A percentile compares a stretch with the other conserved stretches of the same genome.
phyloP scores from a whole-genome alignment of 2,888 invertebrate genomes.

The Cactoblastis cactorum region DNA sequence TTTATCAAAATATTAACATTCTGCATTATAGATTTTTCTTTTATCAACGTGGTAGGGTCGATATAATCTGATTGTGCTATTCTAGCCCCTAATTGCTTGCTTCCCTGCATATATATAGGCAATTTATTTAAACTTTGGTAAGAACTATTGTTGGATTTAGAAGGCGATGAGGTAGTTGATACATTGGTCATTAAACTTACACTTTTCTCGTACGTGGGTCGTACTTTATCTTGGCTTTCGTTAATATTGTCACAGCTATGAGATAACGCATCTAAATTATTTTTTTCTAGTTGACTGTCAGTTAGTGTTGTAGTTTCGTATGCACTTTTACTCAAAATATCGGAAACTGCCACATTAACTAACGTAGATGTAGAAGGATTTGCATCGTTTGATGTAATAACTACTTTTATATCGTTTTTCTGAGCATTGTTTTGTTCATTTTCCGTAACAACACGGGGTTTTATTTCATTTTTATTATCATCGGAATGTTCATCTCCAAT shows the following conservation, averaged over 20 bases:
- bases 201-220: conserved; percentile 57
- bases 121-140: conserved; percentile 68
- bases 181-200: conserved; percentile 55
- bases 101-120: conserved; percentile 86
- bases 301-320: conserved; percentile 56
- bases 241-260: conserved; percentile 64
- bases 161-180: conserved; percentile 48
- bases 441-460: conserved; percentile 32
- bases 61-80: conserved; percentile 93
- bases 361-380: conserved; percentile 54
- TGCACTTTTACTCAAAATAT: conserved; percentile 61
- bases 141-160: conserved; percentile 60
- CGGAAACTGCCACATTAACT: conserved; percentile 40
- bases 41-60: conserved; percentile 85
- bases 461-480: conserved; percentile 51
- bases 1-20: conserved; percentile 82
- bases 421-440: conserved; percentile 35
- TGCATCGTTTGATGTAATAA: conserved; percentile 57
- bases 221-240: conserved; percentile 40
- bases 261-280: conserved; percentile 57
- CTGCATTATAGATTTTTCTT: conserved; percentile 61
- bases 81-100: conserved; percentile 90
- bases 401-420: conserved; percentile 60
- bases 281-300: conserved; percentile 62
- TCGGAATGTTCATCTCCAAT: conserved; percentile 71